These are phyloP conservation scores for Malurus elegans DNA, from an alignment of 2,113 vertebrate genomes.

Conservation along the genomic window DNA sequence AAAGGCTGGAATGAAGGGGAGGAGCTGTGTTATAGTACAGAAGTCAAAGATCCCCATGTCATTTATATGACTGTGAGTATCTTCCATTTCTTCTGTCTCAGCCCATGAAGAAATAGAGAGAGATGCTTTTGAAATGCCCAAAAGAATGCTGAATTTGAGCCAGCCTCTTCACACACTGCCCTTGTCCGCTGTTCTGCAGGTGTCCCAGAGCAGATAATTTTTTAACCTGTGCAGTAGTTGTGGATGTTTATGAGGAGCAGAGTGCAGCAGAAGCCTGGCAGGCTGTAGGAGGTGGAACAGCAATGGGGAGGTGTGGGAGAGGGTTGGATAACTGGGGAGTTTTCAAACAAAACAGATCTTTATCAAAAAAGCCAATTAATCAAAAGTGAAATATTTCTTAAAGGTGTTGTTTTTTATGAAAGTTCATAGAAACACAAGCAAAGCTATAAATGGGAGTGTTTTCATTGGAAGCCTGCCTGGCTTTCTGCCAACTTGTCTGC, in stretches of 20 bases:
- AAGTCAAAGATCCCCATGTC: neutral
- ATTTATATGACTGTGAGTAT: neutral
- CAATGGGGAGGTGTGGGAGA: slow-evolving; percentile 31
- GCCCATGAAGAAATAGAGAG: neutral
- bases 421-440: slow-evolving; percentile 59
- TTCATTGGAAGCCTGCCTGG: slow-evolving; percentile 58
- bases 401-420: slow-evolving; percentile 55
- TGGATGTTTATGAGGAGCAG: neutral
- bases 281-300: neutral
- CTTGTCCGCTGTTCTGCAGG: neutral
- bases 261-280: neutral
- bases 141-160: neutral
- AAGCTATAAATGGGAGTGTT: slow-evolving; percentile 62
- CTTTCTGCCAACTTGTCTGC: slow-evolving; percentile 48
- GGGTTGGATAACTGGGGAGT: slow-evolving; percentile 22
- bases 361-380: slow-evolving; percentile 57
- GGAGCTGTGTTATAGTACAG: neutral
- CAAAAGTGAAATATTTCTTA: slow-evolving; percentile 59
- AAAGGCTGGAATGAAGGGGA: neutral
- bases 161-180: neutral
- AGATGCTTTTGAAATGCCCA: neutral
- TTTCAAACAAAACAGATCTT: slow-evolving; percentile 64
- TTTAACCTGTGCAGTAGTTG: slow-evolving; percentile 24
- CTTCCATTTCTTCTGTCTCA: neutral
- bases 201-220: neutral